Evolutionary conservation across 2,113 vertebrate genomes (phyloP).

Genomic region (Forbesichthys agassizii): DNA sequence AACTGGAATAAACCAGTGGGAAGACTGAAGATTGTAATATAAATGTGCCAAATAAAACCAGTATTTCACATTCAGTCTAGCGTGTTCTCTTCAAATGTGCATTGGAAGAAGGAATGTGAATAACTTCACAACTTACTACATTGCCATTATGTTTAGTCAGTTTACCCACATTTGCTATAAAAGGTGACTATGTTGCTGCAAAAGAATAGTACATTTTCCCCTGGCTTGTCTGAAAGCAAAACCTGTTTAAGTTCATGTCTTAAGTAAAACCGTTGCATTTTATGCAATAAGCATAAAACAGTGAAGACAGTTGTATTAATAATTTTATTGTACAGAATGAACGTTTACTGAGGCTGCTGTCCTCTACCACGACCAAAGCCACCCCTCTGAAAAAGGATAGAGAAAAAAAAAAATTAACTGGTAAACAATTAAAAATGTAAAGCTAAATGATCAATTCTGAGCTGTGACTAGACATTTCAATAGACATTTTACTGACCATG

Average conservation of each 20-base stretch:
- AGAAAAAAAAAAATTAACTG: neutral
- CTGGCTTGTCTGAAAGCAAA: neutral
- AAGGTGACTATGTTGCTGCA: neutral
- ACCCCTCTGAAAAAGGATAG: constrained; percentile 83
- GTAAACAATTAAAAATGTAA: neutral
- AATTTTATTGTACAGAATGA: constrained; percentile 89
- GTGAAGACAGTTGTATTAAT: constrained; percentile 37
- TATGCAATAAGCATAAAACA: neutral
- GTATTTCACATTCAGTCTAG: constrained; percentile 75
- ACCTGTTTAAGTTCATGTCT: no score
- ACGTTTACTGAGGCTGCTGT: constrained; percentile 90
- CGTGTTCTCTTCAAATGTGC: constrained; percentile 12
- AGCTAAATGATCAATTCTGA: neutral
- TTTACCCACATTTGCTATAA: neutral
- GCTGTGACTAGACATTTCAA: neutral
- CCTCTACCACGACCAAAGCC: constrained; percentile 97
- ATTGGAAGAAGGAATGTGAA: no score
- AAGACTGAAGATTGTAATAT: constrained; percentile 84
- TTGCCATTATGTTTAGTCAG: no score
- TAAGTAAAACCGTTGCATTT: no score
- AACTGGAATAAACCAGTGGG: constrained; percentile 76
- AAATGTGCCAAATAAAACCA: constrained; percentile 87
- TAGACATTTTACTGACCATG: no score
- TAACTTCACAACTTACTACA: no score
- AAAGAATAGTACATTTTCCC: neutral